Percentiles rank a stretch among this genome's conserved stretches.
Conservation (phyloP, 2,888 invertebrate species). For the Periphyllus acericola region DNA sequence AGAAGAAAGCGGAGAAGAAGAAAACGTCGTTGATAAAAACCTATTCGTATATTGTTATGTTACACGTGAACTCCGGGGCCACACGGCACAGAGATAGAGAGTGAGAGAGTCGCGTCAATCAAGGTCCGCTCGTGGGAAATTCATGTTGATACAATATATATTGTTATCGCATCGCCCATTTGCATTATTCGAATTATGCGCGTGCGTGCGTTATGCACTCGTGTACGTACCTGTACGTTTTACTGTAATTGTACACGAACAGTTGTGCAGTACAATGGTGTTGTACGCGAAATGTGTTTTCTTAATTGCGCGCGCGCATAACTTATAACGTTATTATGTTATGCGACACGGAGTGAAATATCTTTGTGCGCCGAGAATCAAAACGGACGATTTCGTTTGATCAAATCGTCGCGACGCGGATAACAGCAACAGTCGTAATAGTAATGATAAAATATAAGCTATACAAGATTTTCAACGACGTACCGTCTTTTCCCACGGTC, state of each 20-base stretch:
- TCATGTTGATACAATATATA: neutral
- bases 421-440: neutral
- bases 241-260: neutral
- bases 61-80: slow-evolving; percentile 16
- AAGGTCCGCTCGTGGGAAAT: slow-evolving; percentile 40
- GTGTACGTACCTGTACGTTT: neutral
- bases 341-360: neutral
- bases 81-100: no score
- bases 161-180: slow-evolving; percentile 18
- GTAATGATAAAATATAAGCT: neutral
- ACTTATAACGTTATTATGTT: neutral
- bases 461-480: no score
- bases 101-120: slow-evolving; percentile 46
- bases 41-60: neutral
- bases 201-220: neutral
- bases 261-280: no score
- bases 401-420: neutral
- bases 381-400: neutral
- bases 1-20: slow-evolving; percentile 3
- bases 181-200: slow-evolving; percentile 1
- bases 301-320: slow-evolving; percentile 2
- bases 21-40: neutral
- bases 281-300: slow-evolving; percentile 1
- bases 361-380: neutral
- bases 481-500: neutral